Evolutionary conservation across 2,888 invertebrate species (phyloP), one percentile per base, ranked within the genome.

Genomic region (Hermaeophaga mercurialis): DNA sequence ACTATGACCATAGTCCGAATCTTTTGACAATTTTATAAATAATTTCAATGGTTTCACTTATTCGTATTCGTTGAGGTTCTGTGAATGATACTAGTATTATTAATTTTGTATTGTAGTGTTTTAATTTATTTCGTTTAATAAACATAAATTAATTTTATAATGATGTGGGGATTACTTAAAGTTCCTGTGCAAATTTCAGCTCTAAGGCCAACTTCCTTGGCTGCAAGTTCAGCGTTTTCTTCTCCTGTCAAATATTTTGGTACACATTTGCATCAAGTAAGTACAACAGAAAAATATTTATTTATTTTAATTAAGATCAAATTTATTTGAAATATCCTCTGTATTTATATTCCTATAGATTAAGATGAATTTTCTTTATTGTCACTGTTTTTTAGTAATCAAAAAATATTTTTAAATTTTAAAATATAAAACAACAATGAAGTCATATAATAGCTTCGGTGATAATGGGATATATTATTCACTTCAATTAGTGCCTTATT

Each of bases 171-270:
- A n/a, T 70, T 73, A 50, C 72, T 69, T 49, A 71, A 66, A 59
- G 48, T 73, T 22, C 73, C 74, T 4, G 72, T 66, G 26, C 73
- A 73, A 61, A 56, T 73, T 33, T 69, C 68, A 17, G 73, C 72
- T n/a, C 58, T 73, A 3, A 59, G 71, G 14, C 71, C 73, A 5
- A 34, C 54, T 8, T 49, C 60, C 15, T 14, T 65, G 14, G 19
- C 15, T 7, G 38, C 46, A 14, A 45, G 41, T 15, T 54, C 59
- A 39, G 43, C 26, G 3, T 43, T 24, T n/a, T 14, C 8, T 41
- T 11, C 24, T n/a, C 11, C 9, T 19, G 1, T 26, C 12, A 19
- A 4, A 24, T 7, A 43, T 6, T 43, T 14, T 18, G 9, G 8
- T 1, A 8, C 43, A 15, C 22, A 19, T n/a, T 22, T 12, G 3